These are phyloP conservation scores for Yasuhikotakia modesta DNA, from an alignment of 2,797 vertebrate genomes.

Conservation along the genomic window DNA sequence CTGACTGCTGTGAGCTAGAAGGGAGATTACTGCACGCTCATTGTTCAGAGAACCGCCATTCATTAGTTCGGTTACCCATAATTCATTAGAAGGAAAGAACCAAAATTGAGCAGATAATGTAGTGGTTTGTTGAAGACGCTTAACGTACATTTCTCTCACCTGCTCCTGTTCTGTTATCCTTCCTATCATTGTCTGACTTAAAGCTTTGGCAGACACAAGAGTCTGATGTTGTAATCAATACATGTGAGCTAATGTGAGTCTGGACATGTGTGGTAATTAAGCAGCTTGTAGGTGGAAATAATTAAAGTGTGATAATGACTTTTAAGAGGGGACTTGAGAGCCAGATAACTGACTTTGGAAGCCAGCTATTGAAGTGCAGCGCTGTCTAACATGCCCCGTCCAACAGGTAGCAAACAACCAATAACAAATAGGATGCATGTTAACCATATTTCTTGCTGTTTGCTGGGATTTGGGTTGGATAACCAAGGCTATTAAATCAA, in stretches of 20 bases:
- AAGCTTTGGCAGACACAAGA: constrained; percentile 54
- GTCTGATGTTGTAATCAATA: constrained; percentile 80
- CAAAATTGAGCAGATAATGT: constrained; percentile 55
- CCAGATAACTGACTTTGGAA: constrained; percentile 65
- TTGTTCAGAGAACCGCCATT: constrained; percentile 65
- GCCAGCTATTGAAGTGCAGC: constrained; percentile 37
- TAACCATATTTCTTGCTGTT: not conserved
- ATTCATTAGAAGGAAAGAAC: constrained; percentile 65
- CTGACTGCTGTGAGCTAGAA: constrained; percentile 62
- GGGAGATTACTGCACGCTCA: constrained; percentile 65
- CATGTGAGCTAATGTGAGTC: constrained; percentile 73
- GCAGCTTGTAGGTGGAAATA: constrained; percentile 80
- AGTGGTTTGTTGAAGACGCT: constrained; percentile 61
- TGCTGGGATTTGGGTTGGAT: not conserved
- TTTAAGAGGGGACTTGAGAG: constrained; percentile 72
- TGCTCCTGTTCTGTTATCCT: constrained; percentile 49
- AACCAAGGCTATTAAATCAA: not conserved
- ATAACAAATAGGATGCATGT: constrained; percentile 13
- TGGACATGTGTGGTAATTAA: constrained; percentile 82
- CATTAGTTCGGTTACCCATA: constrained; percentile 60
- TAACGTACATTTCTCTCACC: constrained; percentile 55
- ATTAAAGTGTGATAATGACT: constrained; percentile 81
- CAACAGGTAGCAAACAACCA: constrained; percentile 31
- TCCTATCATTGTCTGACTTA: constrained; percentile 64
- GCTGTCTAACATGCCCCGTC: constrained; percentile 25